Evolutionary conservation across 2,113 vertebrate genomes (phyloP).

Genomic region (Notechis scutatus): DNA sequence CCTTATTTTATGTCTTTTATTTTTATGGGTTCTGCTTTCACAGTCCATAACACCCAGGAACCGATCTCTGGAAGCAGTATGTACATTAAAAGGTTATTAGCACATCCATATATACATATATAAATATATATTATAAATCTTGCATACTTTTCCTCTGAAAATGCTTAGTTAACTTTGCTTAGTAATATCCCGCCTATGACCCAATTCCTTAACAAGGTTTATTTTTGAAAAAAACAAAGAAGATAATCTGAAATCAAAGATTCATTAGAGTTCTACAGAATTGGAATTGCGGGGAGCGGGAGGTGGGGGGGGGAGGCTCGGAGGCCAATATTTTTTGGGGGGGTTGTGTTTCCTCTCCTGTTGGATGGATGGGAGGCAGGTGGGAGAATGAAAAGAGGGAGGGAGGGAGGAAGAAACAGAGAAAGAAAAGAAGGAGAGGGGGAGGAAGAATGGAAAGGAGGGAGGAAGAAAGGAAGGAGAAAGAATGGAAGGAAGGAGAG

Average conservation of each 20-base stretch:
- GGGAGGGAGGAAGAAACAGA: too few species aligned
- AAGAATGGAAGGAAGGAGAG: too few species aligned
- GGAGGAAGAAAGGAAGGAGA: too few species aligned
- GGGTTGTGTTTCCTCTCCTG: background rate
- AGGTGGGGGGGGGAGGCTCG: background rate
- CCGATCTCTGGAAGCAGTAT: background rate
- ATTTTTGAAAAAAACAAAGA: background rate
- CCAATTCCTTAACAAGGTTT: background rate
- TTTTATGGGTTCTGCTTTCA: background rate
- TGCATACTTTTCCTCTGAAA: background rate
- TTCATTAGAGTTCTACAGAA: background rate
- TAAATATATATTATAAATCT: background rate
- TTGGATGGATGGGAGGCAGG: background rate
- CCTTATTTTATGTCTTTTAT: background rate
- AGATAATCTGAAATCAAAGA: background rate
- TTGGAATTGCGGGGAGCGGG: background rate
- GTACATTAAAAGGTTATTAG: background rate
- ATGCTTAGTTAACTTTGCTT: background rate
- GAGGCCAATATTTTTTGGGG: background rate
- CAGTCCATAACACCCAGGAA: background rate
- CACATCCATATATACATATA: background rate
- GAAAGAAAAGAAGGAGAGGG: too few species aligned
- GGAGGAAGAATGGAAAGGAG: too few species aligned
- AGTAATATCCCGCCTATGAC: background rate
- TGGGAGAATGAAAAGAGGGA: background rate